phyloP scores from a whole-genome alignment of 2,113 vertebrate species.

The Halcyon malimbica region DNA sequence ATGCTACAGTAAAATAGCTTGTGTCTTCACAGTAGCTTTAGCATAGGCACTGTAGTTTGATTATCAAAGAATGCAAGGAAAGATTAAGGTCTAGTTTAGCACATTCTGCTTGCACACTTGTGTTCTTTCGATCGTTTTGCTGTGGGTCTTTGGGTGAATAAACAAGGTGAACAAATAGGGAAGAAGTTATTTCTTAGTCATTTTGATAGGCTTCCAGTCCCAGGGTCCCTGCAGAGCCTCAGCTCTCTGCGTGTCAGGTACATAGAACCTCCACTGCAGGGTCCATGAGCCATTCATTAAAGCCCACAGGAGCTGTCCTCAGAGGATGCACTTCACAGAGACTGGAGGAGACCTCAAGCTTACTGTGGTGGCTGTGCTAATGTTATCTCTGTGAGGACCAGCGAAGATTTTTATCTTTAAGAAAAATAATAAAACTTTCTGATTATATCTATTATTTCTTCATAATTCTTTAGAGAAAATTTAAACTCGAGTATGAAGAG shows the following conservation, averaged over 20 bases:
- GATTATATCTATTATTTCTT: background rate
- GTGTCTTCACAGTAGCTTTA: background rate
- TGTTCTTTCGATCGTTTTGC: background rate
- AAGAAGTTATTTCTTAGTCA: background rate
- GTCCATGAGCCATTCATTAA: no score
- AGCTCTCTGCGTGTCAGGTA: no score
- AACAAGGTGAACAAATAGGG: background rate
- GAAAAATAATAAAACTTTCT: no score
- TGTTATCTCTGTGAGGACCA: background rate
- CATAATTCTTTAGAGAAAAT: background rate
- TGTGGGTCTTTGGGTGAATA: background rate
- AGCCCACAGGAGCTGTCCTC: no score
- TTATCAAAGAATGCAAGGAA: background rate
- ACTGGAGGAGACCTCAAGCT: background rate
- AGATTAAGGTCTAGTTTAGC: background rate
- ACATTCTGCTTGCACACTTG: background rate
- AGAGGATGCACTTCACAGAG: background rate
- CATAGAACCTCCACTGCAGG: no score
- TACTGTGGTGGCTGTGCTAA: background rate
- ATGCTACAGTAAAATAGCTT: background rate
- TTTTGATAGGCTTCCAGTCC: background rate
- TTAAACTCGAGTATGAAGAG: background rate
- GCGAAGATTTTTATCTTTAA: background rate
- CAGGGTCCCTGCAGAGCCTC: background rate
- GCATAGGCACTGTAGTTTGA: background rate